Conservation (phyloP, 2,113 vertebrate genomes). For the Ciconia maguari region DNA sequence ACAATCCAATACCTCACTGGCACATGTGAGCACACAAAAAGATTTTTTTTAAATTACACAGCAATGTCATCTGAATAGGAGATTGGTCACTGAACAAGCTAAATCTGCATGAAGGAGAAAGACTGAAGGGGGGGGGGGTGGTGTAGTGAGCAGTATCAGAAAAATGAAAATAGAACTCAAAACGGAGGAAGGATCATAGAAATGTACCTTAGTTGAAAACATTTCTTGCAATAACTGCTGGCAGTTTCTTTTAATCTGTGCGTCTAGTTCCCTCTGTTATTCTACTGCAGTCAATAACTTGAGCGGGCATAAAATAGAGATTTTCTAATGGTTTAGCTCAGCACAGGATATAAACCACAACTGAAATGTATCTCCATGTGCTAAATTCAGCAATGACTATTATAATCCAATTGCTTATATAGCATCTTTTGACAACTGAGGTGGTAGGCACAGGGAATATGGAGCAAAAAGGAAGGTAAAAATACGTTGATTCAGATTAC, state of each 20-base stretch:
- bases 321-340: background rate
- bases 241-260: background rate
- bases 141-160: background rate
- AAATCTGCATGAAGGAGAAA: slow-evolving; percentile 7
- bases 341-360: background rate
- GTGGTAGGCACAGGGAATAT: background rate
- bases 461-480: background rate
- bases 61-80: background rate
- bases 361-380: background rate
- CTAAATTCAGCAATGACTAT: slow-evolving; percentile 7
- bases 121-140: background rate
- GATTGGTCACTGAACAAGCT: background rate
- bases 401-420: background rate
- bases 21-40: background rate
- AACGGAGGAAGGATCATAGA: background rate
- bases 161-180: background rate
- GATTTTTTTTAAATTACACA: background rate
- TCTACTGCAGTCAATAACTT: background rate
- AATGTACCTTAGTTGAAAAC: background rate
- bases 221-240: background rate
- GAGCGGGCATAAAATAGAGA: background rate
- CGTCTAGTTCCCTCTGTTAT: background rate
- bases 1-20: background rate
- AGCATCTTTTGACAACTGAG: background rate
- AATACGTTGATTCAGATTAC: background rate